Base-by-base conservation (phyloP, 2,113 vertebrate genomes). In the Notiomystis cincta region DNA sequence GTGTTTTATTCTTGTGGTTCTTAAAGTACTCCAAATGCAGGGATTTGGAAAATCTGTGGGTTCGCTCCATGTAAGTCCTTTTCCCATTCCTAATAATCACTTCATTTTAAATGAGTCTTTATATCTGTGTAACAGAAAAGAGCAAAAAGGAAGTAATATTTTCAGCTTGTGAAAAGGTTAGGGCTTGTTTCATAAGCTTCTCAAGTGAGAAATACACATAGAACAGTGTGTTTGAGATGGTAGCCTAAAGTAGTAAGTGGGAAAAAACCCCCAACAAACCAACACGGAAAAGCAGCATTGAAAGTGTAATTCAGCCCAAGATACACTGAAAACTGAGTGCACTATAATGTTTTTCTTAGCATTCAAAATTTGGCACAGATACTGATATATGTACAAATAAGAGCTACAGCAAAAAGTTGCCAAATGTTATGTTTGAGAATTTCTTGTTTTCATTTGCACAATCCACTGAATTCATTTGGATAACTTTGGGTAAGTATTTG, bases 381-480 rank as follows among this genome's bases (percentile, higher is more conserved):
- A 35, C 5, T 78, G 54, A 78, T 89, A 87, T 30, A 33, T 14
- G 8, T 14, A 48, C 13, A 33, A 80, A 31, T 30, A 84, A 73
- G 15, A 69, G 13, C 33, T 45, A 53, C n/a, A 85, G 48, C 45
- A 80, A 76, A 87, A 79, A 61, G 19, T 33, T 90, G 70, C 12
- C 51, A 69, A n/a, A 45, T 77, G 11, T 70, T 67, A 57, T 5
- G 21, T 23, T 45, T 24, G 66, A 70, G n/a, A 77, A 77, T 30
- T 1, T 3, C 37, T 16, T 61, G 20, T 35, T 90, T 86, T 85
- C 31, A 64, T 77, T 87, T 82, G 31, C 40, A 72, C 17, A 79
- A 47, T 56, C 54, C 2, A 1, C 2, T 20, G 2, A 66, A 57
- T 65, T 69, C 0, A 8, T 65, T 65, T n/a, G 25, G n/a, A 0